Evolutionary conservation across 2,888 invertebrate genomes (phyloP).

Genomic region (Nymphalis polychloros): DNA sequence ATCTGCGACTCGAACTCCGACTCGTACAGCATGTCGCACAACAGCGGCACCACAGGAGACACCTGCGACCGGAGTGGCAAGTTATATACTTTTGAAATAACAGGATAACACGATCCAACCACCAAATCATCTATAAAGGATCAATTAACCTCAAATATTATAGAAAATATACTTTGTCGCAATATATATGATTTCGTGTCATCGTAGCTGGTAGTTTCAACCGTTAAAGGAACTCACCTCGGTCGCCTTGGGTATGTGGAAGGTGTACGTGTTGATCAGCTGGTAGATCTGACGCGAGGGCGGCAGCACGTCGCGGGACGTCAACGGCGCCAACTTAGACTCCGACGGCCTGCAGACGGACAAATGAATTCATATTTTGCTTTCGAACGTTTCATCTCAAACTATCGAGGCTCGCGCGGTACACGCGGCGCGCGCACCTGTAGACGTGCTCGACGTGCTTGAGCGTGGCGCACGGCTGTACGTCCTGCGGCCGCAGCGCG

Average conservation of each 20-base stretch:
- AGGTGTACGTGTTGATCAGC: constrained; percentile 91
- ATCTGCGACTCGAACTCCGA: constrained; percentile 97
- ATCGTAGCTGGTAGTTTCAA: neutral
- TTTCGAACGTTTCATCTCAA: neutral
- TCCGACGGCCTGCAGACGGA: constrained; percentile 86
- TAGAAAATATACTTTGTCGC: no score
- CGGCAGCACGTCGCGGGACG: constrained; percentile 91
- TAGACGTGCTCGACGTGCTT: constrained; percentile 88
- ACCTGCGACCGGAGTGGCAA: constrained; percentile 53
- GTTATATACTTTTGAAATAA: no score
- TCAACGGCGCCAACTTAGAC: constrained; percentile 89
- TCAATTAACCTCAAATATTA: no score
- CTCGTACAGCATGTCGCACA: constrained; percentile 96
- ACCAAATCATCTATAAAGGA: no score
- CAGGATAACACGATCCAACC: no score
- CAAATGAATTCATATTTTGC: neutral
- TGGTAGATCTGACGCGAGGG: constrained; percentile 95
- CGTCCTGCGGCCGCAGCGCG: constrained; percentile 89
- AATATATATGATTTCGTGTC: no score
- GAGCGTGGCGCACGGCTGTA: constrained; percentile 87
- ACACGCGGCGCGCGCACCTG: constrained; percentile 67
- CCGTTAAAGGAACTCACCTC: constrained; percentile 81
- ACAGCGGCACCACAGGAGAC: constrained; percentile 87
- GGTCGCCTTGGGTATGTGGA: constrained; percentile 90
- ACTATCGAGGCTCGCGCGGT: neutral